phyloP scores from a whole-genome alignment of 30 jellyfish, hydroid and myxozoan genomes.

The Chironex yamaguchii region DNA sequence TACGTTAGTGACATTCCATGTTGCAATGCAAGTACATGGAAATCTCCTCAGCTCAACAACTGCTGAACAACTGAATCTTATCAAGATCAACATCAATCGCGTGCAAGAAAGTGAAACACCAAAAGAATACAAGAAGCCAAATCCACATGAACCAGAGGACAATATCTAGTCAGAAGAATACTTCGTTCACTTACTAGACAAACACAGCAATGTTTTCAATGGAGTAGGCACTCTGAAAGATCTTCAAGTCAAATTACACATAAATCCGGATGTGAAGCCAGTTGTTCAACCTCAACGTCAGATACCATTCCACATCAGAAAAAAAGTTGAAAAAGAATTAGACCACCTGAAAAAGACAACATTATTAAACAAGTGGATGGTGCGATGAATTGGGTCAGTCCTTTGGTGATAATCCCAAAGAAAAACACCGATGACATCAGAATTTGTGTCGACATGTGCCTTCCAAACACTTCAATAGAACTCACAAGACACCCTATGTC shows the following conservation, averaged over 20 bases:
- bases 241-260: constrained; percentile 60
- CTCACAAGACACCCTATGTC: constrained; percentile 64
- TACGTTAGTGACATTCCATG: neutral
- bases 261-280: constrained; percentile 50
- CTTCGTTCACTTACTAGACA: neutral
- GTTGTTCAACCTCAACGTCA: constrained; percentile 57
- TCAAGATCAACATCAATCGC: constrained; percentile 3
- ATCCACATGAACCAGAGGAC: no score
- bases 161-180: no score
- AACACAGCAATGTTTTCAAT: constrained; percentile 49
- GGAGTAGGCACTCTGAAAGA: constrained; percentile 69
- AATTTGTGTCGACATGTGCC: constrained; percentile 71
- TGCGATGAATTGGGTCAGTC: constrained; percentile 83
- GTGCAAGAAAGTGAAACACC: constrained; percentile 1
- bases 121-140: no score
- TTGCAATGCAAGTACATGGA: constrained; percentile 7
- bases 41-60: neutral
- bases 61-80: constrained; percentile 3
- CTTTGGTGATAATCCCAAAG: constrained; percentile 70
- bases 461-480: constrained; percentile 34
- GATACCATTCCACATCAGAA: constrained; percentile 64
- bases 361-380: constrained; percentile 63
- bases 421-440: constrained; percentile 53
- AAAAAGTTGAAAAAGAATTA: constrained; percentile 52
- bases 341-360: constrained; percentile 57